These are phyloP conservation scores for Morpho deidamia DNA, from an alignment of 2,888 invertebrate species.

Conservation along the genomic window DNA sequence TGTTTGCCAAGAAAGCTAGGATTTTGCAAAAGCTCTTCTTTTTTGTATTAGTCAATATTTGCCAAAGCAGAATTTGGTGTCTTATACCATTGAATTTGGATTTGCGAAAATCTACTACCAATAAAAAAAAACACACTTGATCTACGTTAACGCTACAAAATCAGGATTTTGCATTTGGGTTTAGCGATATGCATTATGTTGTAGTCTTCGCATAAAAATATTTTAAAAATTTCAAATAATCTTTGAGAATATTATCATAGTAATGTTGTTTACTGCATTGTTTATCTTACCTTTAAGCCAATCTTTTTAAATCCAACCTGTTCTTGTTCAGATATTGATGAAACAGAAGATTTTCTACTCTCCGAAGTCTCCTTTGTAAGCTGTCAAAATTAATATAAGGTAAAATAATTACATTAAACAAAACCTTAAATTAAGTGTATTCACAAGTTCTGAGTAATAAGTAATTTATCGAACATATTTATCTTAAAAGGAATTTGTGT, in stretches of 20 bases:
- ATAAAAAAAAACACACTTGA: neutral
- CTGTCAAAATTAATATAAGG: constrained; percentile 29
- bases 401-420: neutral
- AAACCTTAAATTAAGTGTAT: neutral
- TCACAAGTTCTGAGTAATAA: neutral
- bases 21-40: constrained; percentile 8
- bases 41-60: constrained; percentile 4
- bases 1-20: neutral
- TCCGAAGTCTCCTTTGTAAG: constrained; percentile 69
- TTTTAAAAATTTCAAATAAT: neutral
- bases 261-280: neutral
- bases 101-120: neutral
- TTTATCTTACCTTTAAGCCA: constrained; percentile 50
- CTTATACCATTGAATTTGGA: neutral
- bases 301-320: constrained; percentile 59
- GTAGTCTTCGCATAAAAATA: neutral
- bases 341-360: constrained; percentile 68
- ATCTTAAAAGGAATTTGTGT: too few relatives aligned
- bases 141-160: constrained; percentile 1
- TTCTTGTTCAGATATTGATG: constrained; percentile 60
- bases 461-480: too few relatives aligned
- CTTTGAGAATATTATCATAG: neutral
- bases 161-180: constrained; percentile 14
- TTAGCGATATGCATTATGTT: constrained; percentile 4
- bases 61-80: constrained; percentile 15